phyloP scores from a whole-genome alignment of 2,888 invertebrate species.

The Dryadula phaetusa region DNA sequence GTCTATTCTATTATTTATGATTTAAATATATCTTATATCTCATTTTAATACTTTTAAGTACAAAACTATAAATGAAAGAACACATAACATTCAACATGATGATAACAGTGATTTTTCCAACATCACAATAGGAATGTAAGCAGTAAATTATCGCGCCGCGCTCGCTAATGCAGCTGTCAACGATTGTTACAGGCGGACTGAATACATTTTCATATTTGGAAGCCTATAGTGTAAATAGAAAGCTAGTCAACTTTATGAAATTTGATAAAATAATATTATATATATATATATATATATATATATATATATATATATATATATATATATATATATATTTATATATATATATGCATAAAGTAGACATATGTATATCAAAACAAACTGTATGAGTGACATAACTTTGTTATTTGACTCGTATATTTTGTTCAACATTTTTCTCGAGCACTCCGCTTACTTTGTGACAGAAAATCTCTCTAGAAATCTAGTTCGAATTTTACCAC shows the following conservation, averaged over 20 bases:
- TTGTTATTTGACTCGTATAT: too few relatives aligned
- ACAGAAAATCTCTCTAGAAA: not conserved
- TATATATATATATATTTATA: not conserved
- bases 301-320: not conserved
- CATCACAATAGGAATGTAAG: slow-evolving; percentile 42
- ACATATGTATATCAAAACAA: too few relatives aligned
- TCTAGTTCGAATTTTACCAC: not conserved
- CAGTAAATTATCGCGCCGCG: slow-evolving; percentile 51
- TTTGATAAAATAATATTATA: not conserved
- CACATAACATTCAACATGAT: not conserved
- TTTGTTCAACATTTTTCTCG: not conserved
- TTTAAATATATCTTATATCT: too few relatives aligned
- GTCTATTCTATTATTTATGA: too few relatives aligned
- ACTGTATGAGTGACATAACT: not conserved
- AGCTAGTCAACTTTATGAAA: not conserved
- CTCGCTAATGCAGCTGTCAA: slow-evolving; percentile 66
- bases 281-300: not conserved
- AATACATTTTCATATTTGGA: slow-evolving; percentile 65
- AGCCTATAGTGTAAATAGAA: slow-evolving; percentile 28
- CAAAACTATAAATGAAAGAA: slow-evolving; percentile 10
- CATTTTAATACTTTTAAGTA: too few relatives aligned
- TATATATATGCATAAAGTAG: not conserved
- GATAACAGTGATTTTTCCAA: slow-evolving; percentile 20
- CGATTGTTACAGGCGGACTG: slow-evolving; percentile 63
- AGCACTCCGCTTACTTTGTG: not conserved